Conservation (phyloP, 2,797 vertebrate genomes). For the Aldrovandia affinis region DNA sequence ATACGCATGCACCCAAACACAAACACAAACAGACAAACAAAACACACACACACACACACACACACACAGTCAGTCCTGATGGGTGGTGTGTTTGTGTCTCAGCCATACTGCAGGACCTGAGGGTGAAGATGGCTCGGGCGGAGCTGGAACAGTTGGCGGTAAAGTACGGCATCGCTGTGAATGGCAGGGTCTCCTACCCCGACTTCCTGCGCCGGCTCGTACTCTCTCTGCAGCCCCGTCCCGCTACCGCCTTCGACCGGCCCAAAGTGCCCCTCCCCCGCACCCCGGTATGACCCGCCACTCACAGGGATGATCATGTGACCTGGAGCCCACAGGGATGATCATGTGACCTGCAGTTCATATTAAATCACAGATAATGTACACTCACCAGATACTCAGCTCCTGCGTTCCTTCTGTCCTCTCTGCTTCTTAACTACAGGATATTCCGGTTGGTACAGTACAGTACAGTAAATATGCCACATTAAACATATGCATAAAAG, state of each 20-base stretch:
- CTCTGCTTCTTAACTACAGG: too few species aligned
- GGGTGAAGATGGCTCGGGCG: slow-evolving; percentile 54
- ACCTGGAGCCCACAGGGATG: too few species aligned
- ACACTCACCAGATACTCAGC: too few species aligned
- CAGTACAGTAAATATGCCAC: too few species aligned
- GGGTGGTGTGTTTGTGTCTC: slow-evolving; percentile 23
- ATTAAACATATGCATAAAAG: too few species aligned
- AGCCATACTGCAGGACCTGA: slow-evolving; percentile 65
- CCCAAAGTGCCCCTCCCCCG: slow-evolving; percentile 47
- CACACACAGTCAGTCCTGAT: too few species aligned
- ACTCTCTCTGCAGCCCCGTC: slow-evolving; percentile 63
- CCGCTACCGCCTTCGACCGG: slow-evolving; percentile 36
- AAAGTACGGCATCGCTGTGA: slow-evolving; percentile 66
- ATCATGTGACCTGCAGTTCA: not conserved
- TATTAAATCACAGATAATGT: too few species aligned
- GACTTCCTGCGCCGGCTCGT: slow-evolving; percentile 72
- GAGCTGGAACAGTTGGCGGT: slow-evolving; percentile 66
- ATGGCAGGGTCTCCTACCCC: slow-evolving; percentile 64
- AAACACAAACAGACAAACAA: too few species aligned
- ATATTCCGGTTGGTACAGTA: too few species aligned
- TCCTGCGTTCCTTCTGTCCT: too few species aligned
- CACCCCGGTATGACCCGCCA: slow-evolving; percentile 48
- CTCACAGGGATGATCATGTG: not conserved
- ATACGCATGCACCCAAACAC: too few species aligned
- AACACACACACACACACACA: too few species aligned